Percentiles rank a stretch among this genome's conserved stretches.
Conservation (phyloP, 2,888 invertebrate species). For the Harmothoe impar region DNA sequence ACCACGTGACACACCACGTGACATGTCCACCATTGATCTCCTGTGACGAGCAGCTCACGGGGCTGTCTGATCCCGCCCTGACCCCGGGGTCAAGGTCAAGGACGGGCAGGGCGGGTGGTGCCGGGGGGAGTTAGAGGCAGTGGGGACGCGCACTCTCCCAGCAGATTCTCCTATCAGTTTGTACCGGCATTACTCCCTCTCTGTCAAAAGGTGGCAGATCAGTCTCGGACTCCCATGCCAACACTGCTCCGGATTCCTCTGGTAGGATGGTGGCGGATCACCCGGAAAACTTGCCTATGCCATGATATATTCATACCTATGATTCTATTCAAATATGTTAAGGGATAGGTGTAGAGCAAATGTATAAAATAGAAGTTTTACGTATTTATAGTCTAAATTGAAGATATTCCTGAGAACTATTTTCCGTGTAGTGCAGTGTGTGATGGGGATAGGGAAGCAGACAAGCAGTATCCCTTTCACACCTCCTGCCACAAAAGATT, state of each 20-base stretch:
- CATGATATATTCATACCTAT: background rate
- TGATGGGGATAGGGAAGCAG: too few relatives aligned
- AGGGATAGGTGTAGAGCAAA: background rate
- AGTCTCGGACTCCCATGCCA: too few relatives aligned
- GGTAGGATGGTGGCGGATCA: background rate
- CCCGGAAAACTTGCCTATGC: background rate
- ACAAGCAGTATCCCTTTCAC: too few relatives aligned
- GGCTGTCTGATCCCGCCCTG: background rate
- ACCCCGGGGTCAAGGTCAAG: background rate
- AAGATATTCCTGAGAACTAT: too few relatives aligned
- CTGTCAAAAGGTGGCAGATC: too few relatives aligned
- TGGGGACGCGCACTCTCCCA: too few relatives aligned
- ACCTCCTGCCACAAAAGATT: too few relatives aligned
- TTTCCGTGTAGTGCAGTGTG: too few relatives aligned
- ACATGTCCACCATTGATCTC: slow-evolving; percentile 11
- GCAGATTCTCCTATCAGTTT: too few relatives aligned
- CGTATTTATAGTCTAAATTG: background rate
- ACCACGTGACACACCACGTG: background rate
- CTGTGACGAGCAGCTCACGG: background rate
- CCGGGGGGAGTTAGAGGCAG: background rate
- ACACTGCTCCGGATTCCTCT: too few relatives aligned
- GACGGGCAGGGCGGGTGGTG: background rate
- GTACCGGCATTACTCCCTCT: background rate
- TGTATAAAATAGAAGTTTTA: background rate
- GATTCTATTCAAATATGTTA: too few relatives aligned